A percentile compares a stretch with the other conserved stretches of the same genome.
Evolutionary conservation across 2,797 vertebrate species (phyloP).

Genomic region (Acomys russatus): DNA sequence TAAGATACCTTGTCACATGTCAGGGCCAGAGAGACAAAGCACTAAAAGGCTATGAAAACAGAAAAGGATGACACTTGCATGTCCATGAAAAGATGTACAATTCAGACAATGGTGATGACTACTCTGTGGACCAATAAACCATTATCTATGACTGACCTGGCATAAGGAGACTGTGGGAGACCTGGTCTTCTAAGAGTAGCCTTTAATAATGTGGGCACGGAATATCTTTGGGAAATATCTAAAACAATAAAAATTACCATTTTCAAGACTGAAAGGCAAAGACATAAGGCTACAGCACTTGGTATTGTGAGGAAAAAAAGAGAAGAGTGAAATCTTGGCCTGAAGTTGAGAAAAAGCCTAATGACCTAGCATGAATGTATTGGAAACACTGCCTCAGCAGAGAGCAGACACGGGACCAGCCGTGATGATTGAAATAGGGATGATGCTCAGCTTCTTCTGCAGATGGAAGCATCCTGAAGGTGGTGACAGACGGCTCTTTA

Average conservation of each 20-base stretch:
- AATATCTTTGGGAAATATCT: conserved; percentile 34
- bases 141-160: neutral
- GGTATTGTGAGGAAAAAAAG: conserved; percentile 5
- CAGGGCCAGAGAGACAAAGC: neutral
- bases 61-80: neutral
- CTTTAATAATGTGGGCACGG: neutral
- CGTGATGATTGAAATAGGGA: neutral
- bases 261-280: conserved; percentile 64
- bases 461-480: neutral
- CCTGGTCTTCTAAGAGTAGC: conserved; percentile 5
- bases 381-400: neutral
- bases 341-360: conserved; percentile 13
- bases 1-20: neutral
- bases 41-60: neutral
- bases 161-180: conserved; percentile 1
- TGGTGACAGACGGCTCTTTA: neutral
- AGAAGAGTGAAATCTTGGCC: neutral
- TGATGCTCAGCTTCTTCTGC: neutral
- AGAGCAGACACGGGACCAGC: neutral
- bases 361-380: neutral
- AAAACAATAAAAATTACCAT: conserved; percentile 43
- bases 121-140: conserved; percentile 13
- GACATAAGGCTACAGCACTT: neutral
- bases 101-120: conserved; percentile 3
- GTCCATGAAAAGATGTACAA: neutral